Conservation (phyloP, 2,888 invertebrate species). For the Nemotelus nigrinus region DNA sequence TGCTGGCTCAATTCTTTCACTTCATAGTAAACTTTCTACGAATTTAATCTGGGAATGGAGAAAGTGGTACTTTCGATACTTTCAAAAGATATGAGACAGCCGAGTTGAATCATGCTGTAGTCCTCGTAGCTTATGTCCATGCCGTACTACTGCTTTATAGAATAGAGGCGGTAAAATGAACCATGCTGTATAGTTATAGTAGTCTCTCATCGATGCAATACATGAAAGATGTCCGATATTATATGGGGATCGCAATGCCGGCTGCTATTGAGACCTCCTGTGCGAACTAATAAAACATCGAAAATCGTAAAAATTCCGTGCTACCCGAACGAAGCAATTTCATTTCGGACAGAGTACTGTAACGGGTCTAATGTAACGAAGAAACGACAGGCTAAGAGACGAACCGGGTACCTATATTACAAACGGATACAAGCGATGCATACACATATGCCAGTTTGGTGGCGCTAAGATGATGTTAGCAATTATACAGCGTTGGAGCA, state of each 20-base stretch:
- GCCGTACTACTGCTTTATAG: too few relatives aligned
- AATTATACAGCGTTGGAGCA: slow-evolving; percentile 19
- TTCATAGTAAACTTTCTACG: slow-evolving; percentile 3
- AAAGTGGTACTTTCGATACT: slow-evolving; percentile 19
- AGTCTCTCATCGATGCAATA: slow-evolving; percentile 22
- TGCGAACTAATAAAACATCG: slow-evolving; percentile 46
- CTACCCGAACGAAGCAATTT: slow-evolving; percentile 39
- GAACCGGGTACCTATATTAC: slow-evolving; percentile 3
- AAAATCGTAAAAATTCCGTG: slow-evolving; percentile 46
- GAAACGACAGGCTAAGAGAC: not conserved
- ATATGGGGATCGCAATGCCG: not conserved
- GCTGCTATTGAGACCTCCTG: slow-evolving; percentile 39
- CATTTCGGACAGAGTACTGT: slow-evolving; percentile 44
- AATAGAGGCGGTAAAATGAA: too few relatives aligned
- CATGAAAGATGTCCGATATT: slow-evolving; percentile 29
- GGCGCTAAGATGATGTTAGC: slow-evolving; percentile 13
- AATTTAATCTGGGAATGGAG: slow-evolving; percentile 41
- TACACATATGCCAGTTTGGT: not conserved
- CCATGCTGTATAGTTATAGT: too few relatives aligned
- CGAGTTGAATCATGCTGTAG: not conserved
- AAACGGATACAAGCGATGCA: not conserved
- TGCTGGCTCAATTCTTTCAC: slow-evolving; percentile 20
- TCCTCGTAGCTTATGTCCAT: not conserved
- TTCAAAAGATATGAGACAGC: slow-evolving; percentile 2
- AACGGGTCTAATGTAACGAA: slow-evolving; percentile 13